Conservation (phyloP, 2,113 vertebrate genomes). For the Elephas maximus region DNA sequence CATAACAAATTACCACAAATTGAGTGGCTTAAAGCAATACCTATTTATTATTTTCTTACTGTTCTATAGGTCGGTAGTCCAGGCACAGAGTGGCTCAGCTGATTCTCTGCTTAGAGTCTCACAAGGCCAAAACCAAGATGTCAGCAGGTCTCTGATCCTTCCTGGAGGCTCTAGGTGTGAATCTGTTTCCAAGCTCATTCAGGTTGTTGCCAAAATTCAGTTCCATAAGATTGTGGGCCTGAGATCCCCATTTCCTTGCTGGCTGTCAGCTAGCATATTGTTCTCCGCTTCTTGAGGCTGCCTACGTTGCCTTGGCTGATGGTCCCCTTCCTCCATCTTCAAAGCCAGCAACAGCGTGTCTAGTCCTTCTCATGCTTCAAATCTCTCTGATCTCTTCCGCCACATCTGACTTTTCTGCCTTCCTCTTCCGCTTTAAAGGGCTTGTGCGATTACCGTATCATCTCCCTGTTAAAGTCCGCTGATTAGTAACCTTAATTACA, state of each 20-base stretch:
- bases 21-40: too few species aligned
- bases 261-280: too few species aligned
- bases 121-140: too few species aligned
- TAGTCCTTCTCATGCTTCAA: neutral
- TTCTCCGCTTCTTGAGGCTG: neutral
- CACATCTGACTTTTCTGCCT: neutral
- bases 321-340: neutral
- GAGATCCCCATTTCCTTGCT: neutral
- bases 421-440: neutral
- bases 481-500: neutral
- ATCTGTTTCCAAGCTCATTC: too few species aligned
- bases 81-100: neutral
- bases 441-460: neutral
- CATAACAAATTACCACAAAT: too few species aligned
- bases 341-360: neutral
- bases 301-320: neutral
- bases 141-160: too few species aligned
- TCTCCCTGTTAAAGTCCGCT: neutral
- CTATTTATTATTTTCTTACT: neutral
- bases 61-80: neutral
- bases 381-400: neutral
- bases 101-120: neutral
- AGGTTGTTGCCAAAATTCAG: too few species aligned
- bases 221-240: too few species aligned
- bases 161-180: too few species aligned